These are phyloP conservation scores for Pterophyllum scalare DNA, from an alignment of 2,113 vertebrate genomes.

Conservation along the genomic window DNA sequence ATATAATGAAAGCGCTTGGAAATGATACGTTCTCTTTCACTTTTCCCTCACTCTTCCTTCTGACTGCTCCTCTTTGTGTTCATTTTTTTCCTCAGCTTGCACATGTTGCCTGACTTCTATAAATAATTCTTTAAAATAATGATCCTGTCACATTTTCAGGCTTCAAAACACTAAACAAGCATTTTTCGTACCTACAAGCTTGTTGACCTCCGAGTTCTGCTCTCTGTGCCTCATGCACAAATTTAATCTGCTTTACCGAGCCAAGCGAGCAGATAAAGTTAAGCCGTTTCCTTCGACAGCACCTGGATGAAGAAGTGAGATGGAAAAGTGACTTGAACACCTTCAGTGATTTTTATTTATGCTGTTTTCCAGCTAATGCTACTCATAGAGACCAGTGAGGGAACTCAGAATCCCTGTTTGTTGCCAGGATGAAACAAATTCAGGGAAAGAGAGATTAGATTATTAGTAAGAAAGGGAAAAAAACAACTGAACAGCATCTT, in stretches of 20 bases:
- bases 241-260: constrained; percentile 1
- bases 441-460: background rate
- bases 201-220: background rate
- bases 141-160: background rate
- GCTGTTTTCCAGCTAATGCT: background rate
- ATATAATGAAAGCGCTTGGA: background rate
- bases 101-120: background rate
- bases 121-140: constrained; percentile 10
- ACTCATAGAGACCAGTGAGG: background rate
- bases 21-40: background rate
- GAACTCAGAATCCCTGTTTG: background rate
- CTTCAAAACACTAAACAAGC: background rate
- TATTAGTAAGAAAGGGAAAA: background rate
- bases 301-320: constrained; percentile 8
- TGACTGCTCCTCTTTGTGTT: background rate
- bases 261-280: constrained; percentile 4
- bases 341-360: background rate
- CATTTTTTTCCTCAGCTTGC: background rate
- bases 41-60: background rate
- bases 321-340: constrained; percentile 4
- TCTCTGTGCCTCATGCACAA: background rate
- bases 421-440: background rate
- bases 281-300: constrained; percentile 10
- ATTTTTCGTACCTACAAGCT: background rate
- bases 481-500: background rate